phyloP scores from a whole-genome alignment of 92 coral and sea anemone genomes.

The Parazoanthus darwini region DNA sequence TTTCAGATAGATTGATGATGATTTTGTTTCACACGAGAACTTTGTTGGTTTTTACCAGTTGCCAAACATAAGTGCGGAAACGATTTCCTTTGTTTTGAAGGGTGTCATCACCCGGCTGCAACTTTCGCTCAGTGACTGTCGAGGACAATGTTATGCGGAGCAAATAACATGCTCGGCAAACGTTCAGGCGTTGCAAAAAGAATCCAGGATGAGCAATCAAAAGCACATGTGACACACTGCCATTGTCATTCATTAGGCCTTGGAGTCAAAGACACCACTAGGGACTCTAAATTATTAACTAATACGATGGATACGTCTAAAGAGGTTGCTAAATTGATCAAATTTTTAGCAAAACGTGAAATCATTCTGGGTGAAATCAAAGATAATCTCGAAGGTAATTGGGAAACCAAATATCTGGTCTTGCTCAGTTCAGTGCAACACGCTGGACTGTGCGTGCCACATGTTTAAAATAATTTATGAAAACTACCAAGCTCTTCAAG shows the following conservation, averaged over 20 bases:
- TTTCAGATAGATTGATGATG: constrained; percentile 60
- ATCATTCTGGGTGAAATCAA: no score
- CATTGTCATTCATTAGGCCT: constrained; percentile 56
- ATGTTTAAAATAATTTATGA: no score
- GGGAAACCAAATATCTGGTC: no score
- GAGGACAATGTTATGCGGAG: constrained; percentile 65
- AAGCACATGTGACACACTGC: constrained; percentile 60
- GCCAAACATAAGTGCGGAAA: constrained; percentile 47
- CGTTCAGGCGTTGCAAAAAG: constrained; percentile 47
- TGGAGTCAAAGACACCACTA: constrained; percentile 53
- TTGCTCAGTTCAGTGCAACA: neutral
- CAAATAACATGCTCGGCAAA: constrained; percentile 47
- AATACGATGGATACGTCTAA: neutral
- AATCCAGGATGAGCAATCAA: constrained; percentile 53
- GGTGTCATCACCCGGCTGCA: constrained; percentile 37
- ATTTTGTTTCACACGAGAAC: constrained; percentile 43
- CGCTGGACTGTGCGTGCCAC: no score
- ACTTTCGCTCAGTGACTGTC: constrained; percentile 41
- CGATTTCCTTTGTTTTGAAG: constrained; percentile 37
- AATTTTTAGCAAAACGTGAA: no score
- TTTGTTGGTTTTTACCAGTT: constrained; percentile 36
- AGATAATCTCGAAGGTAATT: no score
- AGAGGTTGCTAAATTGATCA: no score
- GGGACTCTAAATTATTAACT: constrained; percentile 53
- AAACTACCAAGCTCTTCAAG: no score